These are phyloP conservation scores for Ceratitis capitata DNA, from an alignment of 1,140 invertebrate species.

Conservation along the genomic window DNA sequence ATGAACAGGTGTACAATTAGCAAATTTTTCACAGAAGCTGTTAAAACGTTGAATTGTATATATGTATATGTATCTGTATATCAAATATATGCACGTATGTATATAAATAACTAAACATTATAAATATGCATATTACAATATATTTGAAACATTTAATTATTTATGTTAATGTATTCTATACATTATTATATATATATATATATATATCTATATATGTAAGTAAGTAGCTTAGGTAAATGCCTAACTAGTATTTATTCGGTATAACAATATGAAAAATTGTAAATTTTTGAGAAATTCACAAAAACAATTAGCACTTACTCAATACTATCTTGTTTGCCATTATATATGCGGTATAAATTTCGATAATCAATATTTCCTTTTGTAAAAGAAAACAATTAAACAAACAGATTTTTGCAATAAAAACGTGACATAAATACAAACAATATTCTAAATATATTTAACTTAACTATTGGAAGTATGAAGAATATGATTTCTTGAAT, in stretches of 20 bases:
- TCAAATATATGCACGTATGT: too few species aligned
- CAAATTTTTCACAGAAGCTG: slow-evolving; percentile 19
- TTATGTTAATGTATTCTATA: too few species aligned
- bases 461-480: not conserved
- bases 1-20: not conserved
- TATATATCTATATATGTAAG: not conserved
- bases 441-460: slow-evolving; percentile 21
- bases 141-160: slow-evolving; percentile 20
- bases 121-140: slow-evolving; percentile 11
- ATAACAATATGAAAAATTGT: slow-evolving; percentile 13
- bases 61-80: too few species aligned
- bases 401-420: not conserved
- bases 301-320: not conserved
- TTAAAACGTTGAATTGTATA: slow-evolving; percentile 28
- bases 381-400: not conserved
- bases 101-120: slow-evolving; percentile 15
- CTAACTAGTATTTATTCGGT: not conserved
- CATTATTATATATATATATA: not conserved
- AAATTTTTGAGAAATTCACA: slow-evolving; percentile 3
- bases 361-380: not conserved
- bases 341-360: not conserved
- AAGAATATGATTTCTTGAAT: not conserved
- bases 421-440: not conserved
- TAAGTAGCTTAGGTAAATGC: slow-evolving; percentile 26
- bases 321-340: not conserved